Conservation (phyloP, 2,113 vertebrate species). For the Mionectes macconnelli region DNA sequence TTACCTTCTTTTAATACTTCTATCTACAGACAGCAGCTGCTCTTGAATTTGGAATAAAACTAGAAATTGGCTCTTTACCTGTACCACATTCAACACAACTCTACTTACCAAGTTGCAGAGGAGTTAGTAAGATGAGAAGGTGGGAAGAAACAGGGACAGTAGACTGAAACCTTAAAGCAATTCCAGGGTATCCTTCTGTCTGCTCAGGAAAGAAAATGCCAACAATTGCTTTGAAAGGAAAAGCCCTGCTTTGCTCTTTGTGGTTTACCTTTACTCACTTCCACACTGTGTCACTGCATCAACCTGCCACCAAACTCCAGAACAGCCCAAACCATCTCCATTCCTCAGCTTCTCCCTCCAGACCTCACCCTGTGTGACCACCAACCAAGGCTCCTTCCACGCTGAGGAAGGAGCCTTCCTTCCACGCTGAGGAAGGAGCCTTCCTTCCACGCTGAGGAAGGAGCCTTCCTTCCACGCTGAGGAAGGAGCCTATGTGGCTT, state of each 20-base stretch:
- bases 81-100: background rate
- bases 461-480: no score
- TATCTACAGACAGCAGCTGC: background rate
- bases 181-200: background rate
- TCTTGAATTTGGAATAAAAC: background rate
- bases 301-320: background rate
- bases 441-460: no score
- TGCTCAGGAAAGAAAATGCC: background rate
- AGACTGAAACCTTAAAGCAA: background rate
- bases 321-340: background rate
- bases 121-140: background rate
- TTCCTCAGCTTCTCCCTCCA: background rate
- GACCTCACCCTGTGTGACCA: fast-evolving
- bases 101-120: background rate
- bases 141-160: background rate
- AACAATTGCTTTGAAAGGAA: background rate
- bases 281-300: background rate
- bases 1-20: background rate
- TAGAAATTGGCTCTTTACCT: background rate
- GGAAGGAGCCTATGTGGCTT: background rate
- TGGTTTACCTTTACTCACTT: background rate
- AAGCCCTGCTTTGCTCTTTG: background rate
- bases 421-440: no score
- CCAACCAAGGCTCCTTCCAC: fast-evolving
- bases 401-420: no score